Conservation (phyloP, 37 sponge, comb jelly and placozoan genomes). For the Halichondria panicea region DNA sequence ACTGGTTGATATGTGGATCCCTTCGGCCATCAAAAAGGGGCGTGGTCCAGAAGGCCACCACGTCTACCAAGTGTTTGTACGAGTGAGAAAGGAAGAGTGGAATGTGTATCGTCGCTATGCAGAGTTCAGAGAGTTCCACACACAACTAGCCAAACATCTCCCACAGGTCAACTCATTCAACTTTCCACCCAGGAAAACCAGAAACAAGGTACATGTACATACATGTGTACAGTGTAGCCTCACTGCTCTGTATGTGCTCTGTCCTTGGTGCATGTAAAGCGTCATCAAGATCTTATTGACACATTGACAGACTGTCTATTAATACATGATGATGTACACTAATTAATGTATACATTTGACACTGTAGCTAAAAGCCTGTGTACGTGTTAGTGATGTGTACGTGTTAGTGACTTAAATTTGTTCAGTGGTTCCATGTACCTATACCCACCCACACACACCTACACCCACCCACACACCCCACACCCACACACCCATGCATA, state of each 20-base stretch:
- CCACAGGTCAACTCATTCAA: constrained; percentile 54
- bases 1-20: constrained; percentile 87
- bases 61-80: constrained; percentile 81
- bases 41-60: constrained; percentile 77
- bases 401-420: too few relatives aligned
- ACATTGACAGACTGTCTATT: too few relatives aligned
- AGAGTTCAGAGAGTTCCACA: constrained; percentile 88
- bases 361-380: too few relatives aligned
- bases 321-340: neutral
- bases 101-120: constrained; percentile 92
- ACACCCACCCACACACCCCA: neutral
- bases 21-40: constrained; percentile 83
- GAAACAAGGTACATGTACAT: constrained; percentile 62
- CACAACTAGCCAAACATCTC: constrained; percentile 35
- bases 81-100: constrained; percentile 88
- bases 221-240: neutral
- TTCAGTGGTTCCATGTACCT: too few relatives aligned
- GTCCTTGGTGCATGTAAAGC: neutral
- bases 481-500: neutral
- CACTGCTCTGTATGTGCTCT: neutral
- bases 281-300: neutral
- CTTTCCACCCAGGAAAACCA: constrained; percentile 89
- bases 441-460: neutral
- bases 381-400: too few relatives aligned
- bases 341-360: too few relatives aligned